phyloP scores from a whole-genome alignment of 2,888 invertebrate species.

The Tenodera sinensis region DNA sequence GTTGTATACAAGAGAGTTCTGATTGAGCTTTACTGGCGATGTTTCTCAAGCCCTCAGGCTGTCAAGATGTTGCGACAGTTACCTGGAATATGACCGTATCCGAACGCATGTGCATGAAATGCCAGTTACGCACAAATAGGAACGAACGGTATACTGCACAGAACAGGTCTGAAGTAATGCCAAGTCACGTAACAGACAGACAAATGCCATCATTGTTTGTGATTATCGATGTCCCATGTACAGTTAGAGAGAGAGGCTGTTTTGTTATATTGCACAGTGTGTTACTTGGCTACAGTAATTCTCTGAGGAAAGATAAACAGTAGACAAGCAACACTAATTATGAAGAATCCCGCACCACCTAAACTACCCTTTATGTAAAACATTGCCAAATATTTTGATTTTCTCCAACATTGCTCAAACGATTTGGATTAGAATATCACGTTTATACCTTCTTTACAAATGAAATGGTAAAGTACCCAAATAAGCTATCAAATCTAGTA shows the following conservation, averaged over 20 bases:
- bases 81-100: not conserved
- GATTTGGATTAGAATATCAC: no score
- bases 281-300: not conserved
- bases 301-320: not conserved
- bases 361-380: no score
- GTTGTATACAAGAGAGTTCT: not conserved
- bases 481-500: no score
- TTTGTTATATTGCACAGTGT: not conserved
- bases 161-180: not conserved
- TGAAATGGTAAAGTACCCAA: no score
- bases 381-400: no score
- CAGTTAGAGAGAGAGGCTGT: not conserved
- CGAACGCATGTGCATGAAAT: not conserved
- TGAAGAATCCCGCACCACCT: no score
- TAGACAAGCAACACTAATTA: no score
- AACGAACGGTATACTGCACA: not conserved
- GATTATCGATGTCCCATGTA: not conserved
- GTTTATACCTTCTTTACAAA: no score
- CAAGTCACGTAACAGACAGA: not conserved
- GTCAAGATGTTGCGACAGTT: not conserved
- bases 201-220: not conserved
- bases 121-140: not conserved
- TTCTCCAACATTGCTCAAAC: no score
- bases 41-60: not conserved
- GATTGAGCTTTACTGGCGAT: not conserved